Evolutionary conservation across 2,113 vertebrate species (phyloP), one percentile per base, ranked within the genome.

Genomic region (Tricholaema leucomelas): DNA sequence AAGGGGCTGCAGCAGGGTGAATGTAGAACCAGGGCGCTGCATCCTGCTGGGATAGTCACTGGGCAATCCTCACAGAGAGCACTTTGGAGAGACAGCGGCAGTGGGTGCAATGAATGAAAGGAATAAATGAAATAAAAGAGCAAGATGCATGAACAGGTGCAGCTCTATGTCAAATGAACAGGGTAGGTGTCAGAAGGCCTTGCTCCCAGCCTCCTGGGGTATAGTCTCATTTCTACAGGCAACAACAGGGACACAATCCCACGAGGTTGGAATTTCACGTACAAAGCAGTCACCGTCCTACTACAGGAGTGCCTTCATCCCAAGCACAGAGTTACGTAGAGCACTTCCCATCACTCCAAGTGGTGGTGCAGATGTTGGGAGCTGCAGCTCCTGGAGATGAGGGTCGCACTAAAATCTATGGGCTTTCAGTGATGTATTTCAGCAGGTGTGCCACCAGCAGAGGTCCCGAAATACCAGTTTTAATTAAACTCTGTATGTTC

Each of bases 401-500:
- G 67, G 60, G 30, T 91, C 64, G 67, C 12, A 25, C 56, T 48
- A 38, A 28, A 46, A 25, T 28, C 28, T 44, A 46, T 1, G 2
- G 59, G 78, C 63, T 64, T 88, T 90, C 74, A 82, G 64, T 2
- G 2, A 80, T 42, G 0, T 92, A 67, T 94, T 94, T 95, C 91
- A 91, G 42, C 60, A 85, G 81, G 79, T 75, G n/a, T 94, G 75
- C 87, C 87, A 92, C 91, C 79, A 95, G 81, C 89, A 93, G 95
- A 92, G 87, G 89, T 95, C 35, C 81, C 3, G 69, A 93, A 94
- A 96, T 93, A 94, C 87, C 91, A 94, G 38, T 92, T 89, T 96
- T 95, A 96, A 96, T 96, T 96, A 96, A 93, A 94, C 92, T 30
- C 65, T 67, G 31, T 80, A 58, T 80, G 89, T 95, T 85, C 92